These are phyloP conservation scores for Toxotes chatareus DNA, from an alignment of 2,113 vertebrate genomes.

Conservation along the genomic window DNA sequence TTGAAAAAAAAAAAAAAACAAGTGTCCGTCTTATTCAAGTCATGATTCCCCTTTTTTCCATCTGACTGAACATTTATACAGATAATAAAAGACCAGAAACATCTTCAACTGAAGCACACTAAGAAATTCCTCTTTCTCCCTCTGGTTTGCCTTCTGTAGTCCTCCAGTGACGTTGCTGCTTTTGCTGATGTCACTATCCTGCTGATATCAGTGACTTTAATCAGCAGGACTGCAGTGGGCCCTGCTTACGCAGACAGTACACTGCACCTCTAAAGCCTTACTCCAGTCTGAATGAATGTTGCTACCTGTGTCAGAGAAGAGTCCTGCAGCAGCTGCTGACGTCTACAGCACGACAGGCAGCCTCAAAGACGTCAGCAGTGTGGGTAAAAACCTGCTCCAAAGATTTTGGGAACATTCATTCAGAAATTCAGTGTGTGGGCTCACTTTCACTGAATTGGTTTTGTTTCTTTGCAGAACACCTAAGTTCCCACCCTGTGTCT, in stretches of 20 bases:
- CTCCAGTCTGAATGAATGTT: conserved; percentile 37
- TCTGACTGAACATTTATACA: neutral
- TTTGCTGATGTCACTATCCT: conserved; percentile 34
- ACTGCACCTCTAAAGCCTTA: conserved; percentile 39
- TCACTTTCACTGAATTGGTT: neutral
- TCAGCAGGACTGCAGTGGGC: conserved; percentile 63
- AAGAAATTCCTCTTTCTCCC: neutral
- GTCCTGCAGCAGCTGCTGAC: conserved; percentile 47
- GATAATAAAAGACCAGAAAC: conserved; percentile 18
- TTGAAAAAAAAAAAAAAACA: neutral
- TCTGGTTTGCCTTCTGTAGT: neutral
- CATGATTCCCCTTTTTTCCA: neutral
- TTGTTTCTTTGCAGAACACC: neutral
- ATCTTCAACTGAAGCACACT: neutral
- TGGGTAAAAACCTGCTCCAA: neutral
- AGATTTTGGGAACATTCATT: conserved; percentile 2
- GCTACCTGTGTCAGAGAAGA: conserved; percentile 50
- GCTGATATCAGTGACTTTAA: conserved; percentile 65
- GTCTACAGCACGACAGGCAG: neutral
- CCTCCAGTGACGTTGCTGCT: conserved; percentile 38
- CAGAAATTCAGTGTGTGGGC: neutral
- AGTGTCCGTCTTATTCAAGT: neutral
- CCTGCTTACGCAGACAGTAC: conserved; percentile 43
- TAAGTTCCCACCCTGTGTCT: neutral
- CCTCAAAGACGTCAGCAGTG: conserved; percentile 21